Evolutionary conservation across 2,113 vertebrate genomes (phyloP).

Genomic region (Pelecanoides urinatrix): DNA sequence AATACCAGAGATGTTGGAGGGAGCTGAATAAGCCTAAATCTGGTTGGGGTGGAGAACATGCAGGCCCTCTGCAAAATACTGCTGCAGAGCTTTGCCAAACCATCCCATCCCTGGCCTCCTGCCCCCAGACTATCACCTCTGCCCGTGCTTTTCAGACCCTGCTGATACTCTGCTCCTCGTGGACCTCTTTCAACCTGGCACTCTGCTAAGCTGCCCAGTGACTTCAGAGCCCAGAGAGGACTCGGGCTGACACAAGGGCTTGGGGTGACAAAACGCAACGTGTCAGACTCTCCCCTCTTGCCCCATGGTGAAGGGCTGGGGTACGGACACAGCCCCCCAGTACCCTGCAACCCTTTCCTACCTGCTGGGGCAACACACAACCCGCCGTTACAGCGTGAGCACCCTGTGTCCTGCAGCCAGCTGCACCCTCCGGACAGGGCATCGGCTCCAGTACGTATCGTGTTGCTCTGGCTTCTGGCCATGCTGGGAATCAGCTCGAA

Average conservation of each 20-base stretch:
- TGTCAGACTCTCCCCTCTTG: background rate
- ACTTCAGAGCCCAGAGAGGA: background rate
- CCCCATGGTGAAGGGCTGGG: background rate
- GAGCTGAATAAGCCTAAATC: background rate
- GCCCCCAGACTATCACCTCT: background rate
- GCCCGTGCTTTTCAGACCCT: background rate
- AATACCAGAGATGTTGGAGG: background rate
- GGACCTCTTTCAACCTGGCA: background rate
- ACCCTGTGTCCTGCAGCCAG: background rate
- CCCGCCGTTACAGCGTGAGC: background rate
- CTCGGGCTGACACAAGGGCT: background rate
- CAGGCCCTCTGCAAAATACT: background rate
- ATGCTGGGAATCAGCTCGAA: background rate
- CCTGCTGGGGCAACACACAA: background rate
- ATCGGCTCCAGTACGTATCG: rapidly evolving
- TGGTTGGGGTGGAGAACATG: background rate
- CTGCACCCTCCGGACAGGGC: background rate
- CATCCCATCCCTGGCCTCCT: background rate
- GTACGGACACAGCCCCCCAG: background rate
- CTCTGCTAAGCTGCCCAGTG: background rate
- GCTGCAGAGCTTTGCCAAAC: background rate
- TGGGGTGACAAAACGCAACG: background rate
- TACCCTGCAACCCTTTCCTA: background rate
- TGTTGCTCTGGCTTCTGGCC: background rate
- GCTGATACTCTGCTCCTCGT: background rate